Conservation (phyloP, 1,140 invertebrate genomes). For the Trigoniulus corallinus region DNA sequence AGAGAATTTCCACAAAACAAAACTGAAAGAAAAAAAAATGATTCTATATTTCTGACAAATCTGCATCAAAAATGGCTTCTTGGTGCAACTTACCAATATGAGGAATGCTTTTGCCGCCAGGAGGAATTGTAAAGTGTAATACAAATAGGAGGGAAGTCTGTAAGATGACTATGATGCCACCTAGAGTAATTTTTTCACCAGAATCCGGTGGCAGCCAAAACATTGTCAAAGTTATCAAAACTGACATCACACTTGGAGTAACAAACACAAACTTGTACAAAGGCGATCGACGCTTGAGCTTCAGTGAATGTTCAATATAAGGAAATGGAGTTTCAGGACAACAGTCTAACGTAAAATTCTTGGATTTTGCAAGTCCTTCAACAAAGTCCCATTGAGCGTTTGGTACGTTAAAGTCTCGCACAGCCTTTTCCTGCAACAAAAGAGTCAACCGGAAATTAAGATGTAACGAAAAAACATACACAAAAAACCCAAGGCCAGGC, state of each 20-base stretch:
- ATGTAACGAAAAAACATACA: too few relatives aligned
- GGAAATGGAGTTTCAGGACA: neutral
- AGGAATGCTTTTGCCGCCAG: neutral
- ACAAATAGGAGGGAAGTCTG: neutral
- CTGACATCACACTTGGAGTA: neutral
- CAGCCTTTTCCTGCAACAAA: too few relatives aligned
- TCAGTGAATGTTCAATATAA: neutral
- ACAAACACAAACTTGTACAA: neutral
- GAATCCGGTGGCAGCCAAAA: neutral
- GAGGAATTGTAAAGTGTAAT: neutral
- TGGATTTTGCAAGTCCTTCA: too few relatives aligned
- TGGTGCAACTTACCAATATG: neutral
- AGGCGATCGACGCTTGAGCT: neutral
- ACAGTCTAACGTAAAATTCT: too few relatives aligned
- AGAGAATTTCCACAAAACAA: neutral
- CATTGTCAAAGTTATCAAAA: neutral
- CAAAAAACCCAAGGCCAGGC: too few relatives aligned
- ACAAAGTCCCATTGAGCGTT: too few relatives aligned
- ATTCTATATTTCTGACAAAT: neutral
- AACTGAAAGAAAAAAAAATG: neutral
- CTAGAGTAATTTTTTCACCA: neutral
- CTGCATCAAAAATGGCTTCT: neutral
- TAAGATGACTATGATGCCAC: neutral
- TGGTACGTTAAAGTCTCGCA: too few relatives aligned
- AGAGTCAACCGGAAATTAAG: too few relatives aligned